phyloP scores from a whole-genome alignment of 64 coral and sea anemone genomes.

The Montipora cactus region DNA sequence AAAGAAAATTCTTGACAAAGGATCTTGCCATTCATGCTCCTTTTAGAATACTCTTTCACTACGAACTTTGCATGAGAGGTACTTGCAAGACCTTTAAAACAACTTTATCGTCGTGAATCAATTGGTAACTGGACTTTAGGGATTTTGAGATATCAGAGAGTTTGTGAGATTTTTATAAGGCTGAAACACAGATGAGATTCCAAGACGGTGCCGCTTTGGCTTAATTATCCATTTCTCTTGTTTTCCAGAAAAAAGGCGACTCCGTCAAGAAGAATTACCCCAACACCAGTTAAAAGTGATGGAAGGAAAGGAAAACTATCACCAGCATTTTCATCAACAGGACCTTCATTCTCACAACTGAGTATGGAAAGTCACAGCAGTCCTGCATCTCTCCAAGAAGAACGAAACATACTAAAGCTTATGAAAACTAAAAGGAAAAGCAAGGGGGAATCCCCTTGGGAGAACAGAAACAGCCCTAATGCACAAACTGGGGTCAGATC shows the following conservation, averaged over 20 bases:
- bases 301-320: conserved; percentile 55
- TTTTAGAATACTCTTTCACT: too few relatives aligned
- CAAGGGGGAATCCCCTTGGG: conserved; percentile 78
- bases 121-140: too few relatives aligned
- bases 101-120: too few relatives aligned
- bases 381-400: conserved; percentile 86
- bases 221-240: not conserved
- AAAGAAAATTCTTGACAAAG: too few relatives aligned
- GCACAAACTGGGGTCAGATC: conserved; percentile 62
- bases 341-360: too few relatives aligned
- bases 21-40: too few relatives aligned
- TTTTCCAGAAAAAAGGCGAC: conserved; percentile 69
- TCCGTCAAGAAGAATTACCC: conserved; percentile 85
- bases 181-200: too few relatives aligned
- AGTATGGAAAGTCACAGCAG: conserved; percentile 41
- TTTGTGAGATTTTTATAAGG: too few relatives aligned
- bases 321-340: conserved; percentile 33
- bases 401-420: conserved; percentile 73
- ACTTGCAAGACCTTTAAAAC: too few relatives aligned
- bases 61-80: too few relatives aligned
- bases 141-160: too few relatives aligned
- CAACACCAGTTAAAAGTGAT: conserved; percentile 73
- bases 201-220: too few relatives aligned
- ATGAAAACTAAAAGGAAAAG: conserved; percentile 76
- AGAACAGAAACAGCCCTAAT: conserved; percentile 63